Conservation (phyloP, 2,888 invertebrate genomes). For the Cheilosia soror region DNA sequence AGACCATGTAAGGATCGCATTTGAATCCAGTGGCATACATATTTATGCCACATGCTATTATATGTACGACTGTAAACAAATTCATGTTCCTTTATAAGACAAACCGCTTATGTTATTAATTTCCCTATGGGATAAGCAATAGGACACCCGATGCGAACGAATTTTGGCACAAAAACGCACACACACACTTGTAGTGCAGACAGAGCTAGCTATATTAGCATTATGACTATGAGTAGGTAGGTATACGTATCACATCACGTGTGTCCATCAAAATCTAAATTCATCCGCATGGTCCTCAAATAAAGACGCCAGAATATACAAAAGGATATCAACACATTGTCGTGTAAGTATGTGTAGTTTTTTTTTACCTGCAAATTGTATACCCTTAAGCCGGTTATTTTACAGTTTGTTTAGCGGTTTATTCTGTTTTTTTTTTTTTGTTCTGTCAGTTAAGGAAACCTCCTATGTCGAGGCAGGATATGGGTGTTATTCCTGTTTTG, state of each 20-base stretch:
- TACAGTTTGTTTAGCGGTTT: conserved; percentile 42
- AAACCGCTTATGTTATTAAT: conserved; percentile 5
- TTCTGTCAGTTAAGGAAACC: not conserved
- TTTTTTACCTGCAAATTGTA: conserved; percentile 22
- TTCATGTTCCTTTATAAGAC: not conserved
- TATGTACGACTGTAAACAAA: too few relatives aligned
- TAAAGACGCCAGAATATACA: not conserved
- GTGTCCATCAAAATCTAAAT: conserved; percentile 24
- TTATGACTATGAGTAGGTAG: not conserved
- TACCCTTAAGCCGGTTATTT: conserved; percentile 23
- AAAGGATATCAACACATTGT: conserved; percentile 7
- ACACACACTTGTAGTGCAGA: not conserved
- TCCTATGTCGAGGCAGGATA: conserved; percentile 25
- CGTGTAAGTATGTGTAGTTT: not conserved
- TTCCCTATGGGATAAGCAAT: conserved; percentile 9
- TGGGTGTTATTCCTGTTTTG: not conserved
- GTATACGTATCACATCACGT: conserved; percentile 30
- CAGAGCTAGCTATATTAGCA: not conserved
- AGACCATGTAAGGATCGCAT: not conserved
- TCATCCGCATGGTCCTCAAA: not conserved
- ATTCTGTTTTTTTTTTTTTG: conserved; percentile 13
- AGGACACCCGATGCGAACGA: not conserved
- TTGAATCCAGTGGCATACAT: not conserved
- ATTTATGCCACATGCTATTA: too few relatives aligned
- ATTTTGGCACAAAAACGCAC: not conserved